These are phyloP conservation scores for Gracilinanus agilis DNA, from an alignment of 2,113 vertebrate species.

Conservation along the genomic window DNA sequence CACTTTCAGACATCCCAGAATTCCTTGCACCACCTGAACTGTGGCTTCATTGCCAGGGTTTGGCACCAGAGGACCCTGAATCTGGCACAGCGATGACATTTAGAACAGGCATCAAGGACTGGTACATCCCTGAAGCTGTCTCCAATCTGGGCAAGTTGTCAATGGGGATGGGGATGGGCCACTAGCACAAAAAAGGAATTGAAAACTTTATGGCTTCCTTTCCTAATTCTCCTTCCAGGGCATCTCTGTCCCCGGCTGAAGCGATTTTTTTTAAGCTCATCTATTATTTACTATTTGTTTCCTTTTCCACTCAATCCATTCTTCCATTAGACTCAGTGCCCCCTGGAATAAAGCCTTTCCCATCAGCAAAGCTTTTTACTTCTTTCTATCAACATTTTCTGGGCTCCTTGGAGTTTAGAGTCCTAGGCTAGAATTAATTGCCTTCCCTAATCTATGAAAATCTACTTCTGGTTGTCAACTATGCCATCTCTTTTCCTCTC, in stretches of 20 bases:
- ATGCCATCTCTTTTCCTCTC: background rate
- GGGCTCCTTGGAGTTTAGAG: background rate
- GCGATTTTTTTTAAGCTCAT: background rate
- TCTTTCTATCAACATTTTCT: constrained; percentile 1
- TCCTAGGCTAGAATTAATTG: background rate
- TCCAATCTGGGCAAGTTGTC: constrained; percentile 57
- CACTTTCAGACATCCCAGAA: constrained; percentile 78
- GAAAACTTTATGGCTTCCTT: constrained; percentile 54
- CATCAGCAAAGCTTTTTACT: background rate
- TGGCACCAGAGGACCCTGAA: constrained; percentile 72
- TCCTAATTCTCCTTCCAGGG: constrained; percentile 51
- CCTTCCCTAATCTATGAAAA: background rate
- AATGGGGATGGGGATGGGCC: background rate
- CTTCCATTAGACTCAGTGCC: constrained; percentile 38
- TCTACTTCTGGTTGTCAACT: background rate
- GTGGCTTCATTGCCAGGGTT: constrained; percentile 77
- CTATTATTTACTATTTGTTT: constrained; percentile 51
- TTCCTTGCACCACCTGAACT: constrained; percentile 66
- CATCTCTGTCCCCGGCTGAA: constrained; percentile 28
- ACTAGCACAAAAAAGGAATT: constrained; percentile 30
- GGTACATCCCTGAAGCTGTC: constrained; percentile 66
- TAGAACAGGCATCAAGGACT: constrained; percentile 63
- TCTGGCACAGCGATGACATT: constrained; percentile 64
- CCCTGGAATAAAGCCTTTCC: background rate
- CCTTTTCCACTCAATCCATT: constrained; percentile 24